Evolutionary conservation across 1,140 invertebrate species (phyloP).

Genomic region (Hestina assimilis): DNA sequence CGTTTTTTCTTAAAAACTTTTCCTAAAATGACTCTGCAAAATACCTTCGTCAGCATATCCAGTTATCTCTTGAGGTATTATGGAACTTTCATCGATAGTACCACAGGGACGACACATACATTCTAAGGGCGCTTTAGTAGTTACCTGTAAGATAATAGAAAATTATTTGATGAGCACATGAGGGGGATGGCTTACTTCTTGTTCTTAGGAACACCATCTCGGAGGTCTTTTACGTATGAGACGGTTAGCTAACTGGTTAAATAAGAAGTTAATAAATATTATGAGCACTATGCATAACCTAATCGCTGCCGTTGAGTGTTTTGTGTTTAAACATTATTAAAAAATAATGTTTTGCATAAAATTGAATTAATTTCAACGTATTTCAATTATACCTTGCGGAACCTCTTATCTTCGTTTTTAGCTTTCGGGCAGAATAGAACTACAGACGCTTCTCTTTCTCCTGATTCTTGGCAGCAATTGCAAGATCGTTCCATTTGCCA

Average conservation of each 20-base stretch:
- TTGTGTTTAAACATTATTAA: too few relatives aligned
- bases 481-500: conserved; percentile 97
- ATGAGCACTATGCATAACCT: too few relatives aligned
- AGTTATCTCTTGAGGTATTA: conserved; percentile 93
- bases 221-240: too few relatives aligned
- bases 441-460: conserved; percentile 93
- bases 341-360: too few relatives aligned
- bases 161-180: neutral
- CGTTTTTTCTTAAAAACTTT: conserved; percentile 47
- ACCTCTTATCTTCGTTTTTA: conserved; percentile 90
- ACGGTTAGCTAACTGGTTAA: too few relatives aligned
- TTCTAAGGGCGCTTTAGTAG: conserved; percentile 93
- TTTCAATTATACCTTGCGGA: conserved; percentile 84
- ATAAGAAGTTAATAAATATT: too few relatives aligned
- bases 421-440: conserved; percentile 93
- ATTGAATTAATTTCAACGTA: neutral
- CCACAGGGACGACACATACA: conserved; percentile 97
- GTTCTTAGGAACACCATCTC: too few relatives aligned
- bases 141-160: conserved; percentile 77
- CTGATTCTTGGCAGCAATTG: conserved; percentile 96
- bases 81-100: conserved; percentile 89
- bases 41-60: conserved; percentile 91
- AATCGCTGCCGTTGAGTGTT: too few relatives aligned
- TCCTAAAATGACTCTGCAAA: conserved; percentile 84
- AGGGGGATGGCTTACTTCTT: too few relatives aligned